Base-by-base conservation (phyloP, 1,140 invertebrate species). In the Bathynomus jamesi region DNA sequence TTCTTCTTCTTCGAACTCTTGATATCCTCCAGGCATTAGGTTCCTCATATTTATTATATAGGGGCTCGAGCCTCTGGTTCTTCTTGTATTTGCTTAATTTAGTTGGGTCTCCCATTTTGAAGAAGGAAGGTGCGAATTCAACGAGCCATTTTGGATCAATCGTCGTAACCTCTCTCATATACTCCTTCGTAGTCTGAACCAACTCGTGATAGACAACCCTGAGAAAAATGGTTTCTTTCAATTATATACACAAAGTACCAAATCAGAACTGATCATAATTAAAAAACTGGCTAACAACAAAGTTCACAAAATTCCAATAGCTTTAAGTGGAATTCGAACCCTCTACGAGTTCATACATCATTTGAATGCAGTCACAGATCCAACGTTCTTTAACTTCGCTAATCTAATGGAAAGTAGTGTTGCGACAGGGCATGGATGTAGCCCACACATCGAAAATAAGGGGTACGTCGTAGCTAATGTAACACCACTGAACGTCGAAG, bases 131-230 rank as follows among this genome's bases (percentile, higher is more conserved):
- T 0, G 98, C 98, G 83, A 97, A 99, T 82, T 99, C 97, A 1
- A 99, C 96, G 27, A 99, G 84, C 98, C 98, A 99, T 83, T 98
- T 97, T 0, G 98, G 95, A 85, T 99, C 98, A 61, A 99, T 98
- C 0, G 95, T 94, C 0, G 96, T 99, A 0, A 99, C 96, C 83
- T 99, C 95, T 61, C 96, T 86, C 98, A 99, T 99, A 80, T 99
- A 99, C 82, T 99, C 98, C 80, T 99, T 99, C 0, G 98, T 99
- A 0, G 98, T 99, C 82, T 99, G 91, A 0, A 99, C 96, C 65
- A 99, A 82, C 82, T 99, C 97, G 80, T 99, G 96, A 81, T 99
- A 99, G 65, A 99, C 93, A 0, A 99, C 95, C 75, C 75, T 76
- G 69, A 46, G 53, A 31, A 24, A 67, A 67, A 32, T 25, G 24